Evolutionary conservation across 2,888 invertebrate genomes (phyloP), one percentile per base, ranked within the genome.

Genomic region (Eupithecia dodoneata): DNA sequence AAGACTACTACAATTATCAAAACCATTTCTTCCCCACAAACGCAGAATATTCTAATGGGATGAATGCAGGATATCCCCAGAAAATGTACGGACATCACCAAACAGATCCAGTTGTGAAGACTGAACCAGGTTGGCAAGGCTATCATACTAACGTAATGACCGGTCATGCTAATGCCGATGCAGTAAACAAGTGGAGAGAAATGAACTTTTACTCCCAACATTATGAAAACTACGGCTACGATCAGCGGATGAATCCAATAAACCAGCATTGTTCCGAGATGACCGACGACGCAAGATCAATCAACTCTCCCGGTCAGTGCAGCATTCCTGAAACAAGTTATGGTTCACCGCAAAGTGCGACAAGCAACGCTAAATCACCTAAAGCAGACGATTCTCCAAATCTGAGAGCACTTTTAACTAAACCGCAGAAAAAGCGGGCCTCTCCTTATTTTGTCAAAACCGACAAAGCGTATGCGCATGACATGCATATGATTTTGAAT

Each of bases 401-500:
- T 66, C 87, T 97, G 41, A 93, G 97, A 81, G 96, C 96, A 0
- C 86, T 97, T 73, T 89, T 97, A 75, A 95, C 95, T 4, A 91
- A 92, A 77, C 87, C 90, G 0, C 85, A 81, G 6, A 83, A 77
- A 76, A 92, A 89, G 87, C 93, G 88, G 81, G 83, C 83, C 63
- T 85, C 85, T 81, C 87, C 90, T 86, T 88, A 88, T 88, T 92
- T 88, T 67, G 80, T 84, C 3, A 90, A 93, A 85, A 83, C 81
- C 83, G 88, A 90, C 71, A 90, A 93, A 82, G 79, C 88, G 42
- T 91, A 90, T 72, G 82, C 88, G 41, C 90, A 91, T 81, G 90
- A 92, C 80, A 86, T 89, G 79, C 80, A 85, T 63, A 89, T 89
- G 85, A 86, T 90, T 88, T 87, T 89, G 86, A 87, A 88, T 79